phyloP scores from a whole-genome alignment of 2,888 invertebrate species.

The Phyto melanocephala region DNA sequence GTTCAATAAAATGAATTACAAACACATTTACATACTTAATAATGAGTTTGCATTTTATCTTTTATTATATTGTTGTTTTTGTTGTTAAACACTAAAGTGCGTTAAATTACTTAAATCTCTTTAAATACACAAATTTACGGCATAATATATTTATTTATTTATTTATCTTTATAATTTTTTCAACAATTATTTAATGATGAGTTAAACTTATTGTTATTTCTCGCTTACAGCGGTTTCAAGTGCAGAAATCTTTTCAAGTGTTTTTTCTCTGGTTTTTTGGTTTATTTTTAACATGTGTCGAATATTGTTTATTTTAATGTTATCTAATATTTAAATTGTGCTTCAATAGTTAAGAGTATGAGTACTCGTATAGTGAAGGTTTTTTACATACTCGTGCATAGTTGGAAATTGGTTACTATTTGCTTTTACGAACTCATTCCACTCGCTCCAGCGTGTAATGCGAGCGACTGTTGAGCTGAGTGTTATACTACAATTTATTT shows the following conservation, averaged over 20 bases:
- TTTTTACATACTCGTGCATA: no score
- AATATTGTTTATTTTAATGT: constrained; percentile 44
- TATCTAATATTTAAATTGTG: constrained; percentile 41
- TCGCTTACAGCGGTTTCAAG: constrained; percentile 16
- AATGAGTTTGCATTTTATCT: constrained; percentile 43
- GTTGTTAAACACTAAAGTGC: constrained; percentile 14
- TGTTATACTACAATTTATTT: background rate
- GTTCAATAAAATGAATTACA: constrained; percentile 39
- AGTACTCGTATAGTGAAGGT: background rate
- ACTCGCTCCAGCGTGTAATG: background rate
- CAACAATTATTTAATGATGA: background rate
- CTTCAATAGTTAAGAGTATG: background rate
- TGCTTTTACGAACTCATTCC: background rate
- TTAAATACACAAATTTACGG: constrained; percentile 26
- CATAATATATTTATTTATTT: background rate
- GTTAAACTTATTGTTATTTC: background rate
- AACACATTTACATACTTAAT: constrained; percentile 3
- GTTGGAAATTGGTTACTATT: constrained; percentile 9
- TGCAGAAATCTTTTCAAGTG: constrained; percentile 34
- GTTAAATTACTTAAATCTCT: constrained; percentile 24
- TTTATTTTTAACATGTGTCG: constrained; percentile 46
- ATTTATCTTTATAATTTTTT: background rate
- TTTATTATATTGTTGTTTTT: background rate
- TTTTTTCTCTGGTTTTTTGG: background rate
- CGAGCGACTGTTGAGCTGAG: background rate